phyloP scores from a whole-genome alignment of 2,113 vertebrate genomes.

The Ochotona princeps region DNA sequence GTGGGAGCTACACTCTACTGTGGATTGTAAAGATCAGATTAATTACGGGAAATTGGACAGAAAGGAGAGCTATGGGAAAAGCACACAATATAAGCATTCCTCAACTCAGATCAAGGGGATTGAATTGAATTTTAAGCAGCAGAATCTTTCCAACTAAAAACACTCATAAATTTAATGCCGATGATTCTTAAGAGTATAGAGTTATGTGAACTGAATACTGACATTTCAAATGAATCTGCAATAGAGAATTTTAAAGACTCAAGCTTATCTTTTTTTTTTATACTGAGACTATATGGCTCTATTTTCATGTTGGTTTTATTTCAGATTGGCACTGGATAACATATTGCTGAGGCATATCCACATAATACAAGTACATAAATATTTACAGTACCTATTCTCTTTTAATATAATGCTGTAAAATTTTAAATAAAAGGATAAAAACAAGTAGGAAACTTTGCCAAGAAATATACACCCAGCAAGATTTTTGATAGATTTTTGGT shows the following conservation, averaged over 20 bases:
- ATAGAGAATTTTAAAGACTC: slow-evolving; percentile 61
- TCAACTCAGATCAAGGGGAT: slow-evolving; percentile 47
- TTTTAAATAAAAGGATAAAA: slow-evolving; percentile 61
- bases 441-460: slow-evolving; percentile 14
- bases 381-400: slow-evolving; percentile 39
- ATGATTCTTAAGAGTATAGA: slow-evolving; percentile 69
- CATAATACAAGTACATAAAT: background rate
- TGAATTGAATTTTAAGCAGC: slow-evolving; percentile 71
- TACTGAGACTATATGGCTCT: slow-evolving; percentile 9
- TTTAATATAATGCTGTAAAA: slow-evolving; percentile 46
- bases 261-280: slow-evolving; percentile 35
- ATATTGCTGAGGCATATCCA: slow-evolving; percentile 22
- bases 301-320: slow-evolving; percentile 47
- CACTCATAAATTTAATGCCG: slow-evolving; percentile 77
- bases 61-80: slow-evolving; percentile 52
- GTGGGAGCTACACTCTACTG: background rate
- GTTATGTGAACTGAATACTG: slow-evolving; percentile 63
- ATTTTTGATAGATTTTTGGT: slow-evolving; percentile 18
- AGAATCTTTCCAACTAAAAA: slow-evolving; percentile 69
- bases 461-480: slow-evolving; percentile 27
- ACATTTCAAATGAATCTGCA: slow-evolving; percentile 55
- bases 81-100: slow-evolving; percentile 57
- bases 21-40: slow-evolving; percentile 49
- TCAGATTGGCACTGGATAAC: slow-evolving; percentile 15
- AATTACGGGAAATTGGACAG: slow-evolving; percentile 55